These are phyloP conservation scores for Myripristis jacobus DNA, from an alignment of 2,797 vertebrate species.

Conservation along the genomic window DNA sequence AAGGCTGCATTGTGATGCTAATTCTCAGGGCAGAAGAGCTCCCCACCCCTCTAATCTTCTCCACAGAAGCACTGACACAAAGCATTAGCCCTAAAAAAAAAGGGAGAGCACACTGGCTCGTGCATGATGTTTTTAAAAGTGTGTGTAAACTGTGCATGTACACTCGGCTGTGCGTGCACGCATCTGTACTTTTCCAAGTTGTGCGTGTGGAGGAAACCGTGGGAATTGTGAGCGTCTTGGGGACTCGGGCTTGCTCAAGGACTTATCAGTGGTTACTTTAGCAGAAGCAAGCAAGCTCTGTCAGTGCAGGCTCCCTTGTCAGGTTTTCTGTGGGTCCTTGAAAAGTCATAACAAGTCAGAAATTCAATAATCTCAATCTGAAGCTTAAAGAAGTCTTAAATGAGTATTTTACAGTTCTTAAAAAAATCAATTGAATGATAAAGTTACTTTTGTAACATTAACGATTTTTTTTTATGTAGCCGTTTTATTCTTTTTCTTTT, in stretches of 20 bases:
- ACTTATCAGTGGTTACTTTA: background rate
- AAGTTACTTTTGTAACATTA: too few relatives aligned
- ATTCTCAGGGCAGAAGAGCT: constrained; percentile 49
- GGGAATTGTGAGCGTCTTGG: background rate
- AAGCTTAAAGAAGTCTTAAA: too few relatives aligned
- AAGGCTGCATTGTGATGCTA: constrained; percentile 53
- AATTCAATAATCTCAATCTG: too few relatives aligned
- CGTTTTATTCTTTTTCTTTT: too few relatives aligned
- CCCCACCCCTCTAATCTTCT: constrained; percentile 67
- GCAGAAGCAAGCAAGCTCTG: background rate
- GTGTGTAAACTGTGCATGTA: background rate
- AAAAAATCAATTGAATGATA: too few relatives aligned
- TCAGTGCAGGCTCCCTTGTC: background rate
- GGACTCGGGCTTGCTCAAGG: constrained; percentile 11
- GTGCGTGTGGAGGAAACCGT: background rate
- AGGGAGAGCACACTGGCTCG: background rate
- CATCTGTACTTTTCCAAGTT: too few relatives aligned
- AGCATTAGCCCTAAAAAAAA: constrained; percentile 19
- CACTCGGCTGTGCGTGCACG: background rate
- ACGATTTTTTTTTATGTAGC: too few relatives aligned
- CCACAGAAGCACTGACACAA: constrained; percentile 10
- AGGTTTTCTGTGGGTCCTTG: too few relatives aligned
- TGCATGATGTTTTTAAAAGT: constrained; percentile 7
- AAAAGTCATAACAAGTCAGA: too few relatives aligned
- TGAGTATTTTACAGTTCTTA: too few relatives aligned